Evolutionary conservation across 1,140 invertebrate genomes (phyloP).

Genomic region (Phymastichus coffea): DNA sequence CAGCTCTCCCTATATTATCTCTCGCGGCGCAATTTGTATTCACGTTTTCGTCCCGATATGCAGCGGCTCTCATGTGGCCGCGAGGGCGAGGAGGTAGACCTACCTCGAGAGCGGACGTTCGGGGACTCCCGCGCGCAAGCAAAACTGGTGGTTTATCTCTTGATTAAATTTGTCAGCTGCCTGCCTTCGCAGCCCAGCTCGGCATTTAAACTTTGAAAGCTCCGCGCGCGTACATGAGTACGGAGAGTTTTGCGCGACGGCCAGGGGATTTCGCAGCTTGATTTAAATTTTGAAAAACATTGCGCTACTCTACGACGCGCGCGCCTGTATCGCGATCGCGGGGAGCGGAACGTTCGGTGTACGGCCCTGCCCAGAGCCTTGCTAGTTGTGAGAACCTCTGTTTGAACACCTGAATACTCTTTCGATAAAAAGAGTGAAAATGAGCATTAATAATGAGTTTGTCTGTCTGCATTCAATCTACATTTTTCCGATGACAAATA

Average conservation of each 20-base stretch:
- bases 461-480: constrained; percentile 52
- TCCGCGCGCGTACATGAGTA: too few relatives aligned
- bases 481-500: constrained; percentile 52
- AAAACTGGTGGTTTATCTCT: too few relatives aligned
- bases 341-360: constrained; percentile 1
- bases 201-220: too few relatives aligned
- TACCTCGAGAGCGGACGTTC: too few relatives aligned
- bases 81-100: too few relatives aligned
- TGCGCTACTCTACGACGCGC: too few relatives aligned
- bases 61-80: constrained; percentile 42
- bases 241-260: too few relatives aligned
- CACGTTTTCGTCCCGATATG: constrained; percentile 47
- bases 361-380: constrained; percentile 3
- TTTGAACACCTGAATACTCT: constrained; percentile 58
- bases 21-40: constrained; percentile 42
- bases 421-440: constrained; percentile 38
- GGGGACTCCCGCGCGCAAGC: too few relatives aligned
- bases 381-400: constrained; percentile 48
- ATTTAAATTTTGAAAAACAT: too few relatives aligned
- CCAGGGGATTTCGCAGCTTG: too few relatives aligned
- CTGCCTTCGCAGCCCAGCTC: too few relatives aligned
- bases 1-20: constrained; percentile 48
- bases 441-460: constrained; percentile 58
- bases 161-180: too few relatives aligned
- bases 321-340: background rate